phyloP scores from a whole-genome alignment of 2,888 invertebrate genomes.

The Aethes cnicana region DNA sequence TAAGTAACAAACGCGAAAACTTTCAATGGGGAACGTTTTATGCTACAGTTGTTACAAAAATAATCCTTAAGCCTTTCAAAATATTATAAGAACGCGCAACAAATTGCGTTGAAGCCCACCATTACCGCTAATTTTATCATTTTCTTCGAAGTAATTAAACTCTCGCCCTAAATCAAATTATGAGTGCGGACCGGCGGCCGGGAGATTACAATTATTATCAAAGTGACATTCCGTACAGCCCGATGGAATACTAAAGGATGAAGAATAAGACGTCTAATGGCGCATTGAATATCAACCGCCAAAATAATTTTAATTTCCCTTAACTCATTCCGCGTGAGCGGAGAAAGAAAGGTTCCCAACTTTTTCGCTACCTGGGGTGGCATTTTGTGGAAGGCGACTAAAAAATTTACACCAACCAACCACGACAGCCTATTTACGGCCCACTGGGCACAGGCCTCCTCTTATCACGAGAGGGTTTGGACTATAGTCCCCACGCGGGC shows the following conservation, averaged over 20 bases:
- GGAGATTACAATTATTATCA: conserved; percentile 30
- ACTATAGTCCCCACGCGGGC: too few relatives aligned
- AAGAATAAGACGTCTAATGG: background rate
- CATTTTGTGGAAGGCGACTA: too few relatives aligned
- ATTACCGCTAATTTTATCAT: conserved; percentile 31
- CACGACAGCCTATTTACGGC: too few relatives aligned
- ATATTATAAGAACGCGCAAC: conserved; percentile 14
- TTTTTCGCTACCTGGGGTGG: too few relatives aligned
- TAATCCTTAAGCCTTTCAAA: conserved; percentile 15
- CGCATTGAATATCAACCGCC: conserved; percentile 5
- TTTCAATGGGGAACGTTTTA: too few relatives aligned
- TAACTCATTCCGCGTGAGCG: too few relatives aligned
- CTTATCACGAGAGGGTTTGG: too few relatives aligned
- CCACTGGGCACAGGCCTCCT: too few relatives aligned
- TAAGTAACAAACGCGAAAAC: too few relatives aligned
- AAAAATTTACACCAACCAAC: too few relatives aligned
- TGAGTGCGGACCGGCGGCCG: conserved; percentile 23
- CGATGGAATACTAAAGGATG: conserved; percentile 5
- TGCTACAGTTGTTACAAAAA: conserved; percentile 4
- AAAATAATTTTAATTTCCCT: conserved; percentile 22
- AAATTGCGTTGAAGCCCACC: conserved; percentile 17
- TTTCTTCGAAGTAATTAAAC: conserved; percentile 32
- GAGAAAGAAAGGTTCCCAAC: too few relatives aligned
- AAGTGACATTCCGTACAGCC: conserved; percentile 21
- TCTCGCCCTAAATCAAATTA: conserved; percentile 30